Conservation (phyloP, 1,140 invertebrate genomes). For the Bombus affinis region DNA sequence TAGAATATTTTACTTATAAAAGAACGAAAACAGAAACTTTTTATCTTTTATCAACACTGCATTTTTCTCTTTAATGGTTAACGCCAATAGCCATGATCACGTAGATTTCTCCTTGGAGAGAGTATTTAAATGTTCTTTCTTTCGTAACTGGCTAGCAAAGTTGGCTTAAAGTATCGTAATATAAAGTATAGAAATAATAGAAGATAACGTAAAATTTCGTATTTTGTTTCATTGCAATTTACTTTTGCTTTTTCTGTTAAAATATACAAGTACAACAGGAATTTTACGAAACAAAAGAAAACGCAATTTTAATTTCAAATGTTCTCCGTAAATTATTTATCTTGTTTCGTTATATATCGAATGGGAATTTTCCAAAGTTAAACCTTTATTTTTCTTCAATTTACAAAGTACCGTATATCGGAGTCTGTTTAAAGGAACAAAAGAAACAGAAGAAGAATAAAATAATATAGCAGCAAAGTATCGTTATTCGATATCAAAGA, state of each 20-base stretch:
- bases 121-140: too few relatives aligned
- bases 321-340: neutral
- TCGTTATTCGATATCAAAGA: neutral
- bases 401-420: neutral
- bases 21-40: neutral
- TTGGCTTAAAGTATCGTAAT: too few relatives aligned
- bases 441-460: neutral
- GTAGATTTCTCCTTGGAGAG: too few relatives aligned
- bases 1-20: neutral
- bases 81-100: neutral
- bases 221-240: too few relatives aligned
- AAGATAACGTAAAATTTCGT: neutral
- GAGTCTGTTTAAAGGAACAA: neutral
- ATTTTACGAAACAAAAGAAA: neutral
- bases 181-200: neutral
- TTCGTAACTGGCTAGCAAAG: too few relatives aligned
- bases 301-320: neutral
- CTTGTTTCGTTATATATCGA: neutral
- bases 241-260: too few relatives aligned
- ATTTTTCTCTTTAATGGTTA: neutral
- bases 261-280: neutral
- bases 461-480: neutral
- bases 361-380: neutral
- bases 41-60: neutral
- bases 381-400: neutral